phyloP scores from a whole-genome alignment of 2,113 vertebrate genomes.

The Crotalus viridis region DNA sequence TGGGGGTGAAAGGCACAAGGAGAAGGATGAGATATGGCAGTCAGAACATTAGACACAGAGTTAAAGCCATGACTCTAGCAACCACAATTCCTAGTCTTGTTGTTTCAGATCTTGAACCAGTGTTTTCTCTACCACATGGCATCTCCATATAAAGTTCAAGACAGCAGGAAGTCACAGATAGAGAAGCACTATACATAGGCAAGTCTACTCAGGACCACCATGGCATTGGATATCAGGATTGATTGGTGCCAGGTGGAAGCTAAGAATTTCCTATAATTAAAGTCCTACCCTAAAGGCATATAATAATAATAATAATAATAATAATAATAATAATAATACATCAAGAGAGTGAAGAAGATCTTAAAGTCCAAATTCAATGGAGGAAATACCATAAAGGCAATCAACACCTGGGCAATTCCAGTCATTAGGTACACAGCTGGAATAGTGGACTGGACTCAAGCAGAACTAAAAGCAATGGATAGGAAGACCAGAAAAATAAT shows the following conservation, averaged over 20 bases:
- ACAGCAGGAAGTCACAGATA: background rate
- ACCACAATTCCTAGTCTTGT: background rate
- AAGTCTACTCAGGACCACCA: background rate
- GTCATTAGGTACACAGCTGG: too few relatives aligned
- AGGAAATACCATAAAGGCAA: too few relatives aligned
- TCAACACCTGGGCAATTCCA: too few relatives aligned
- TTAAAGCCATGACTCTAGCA: background rate
- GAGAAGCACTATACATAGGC: background rate
- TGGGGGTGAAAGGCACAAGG: background rate
- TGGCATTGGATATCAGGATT: background rate
- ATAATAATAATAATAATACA: too few relatives aligned
- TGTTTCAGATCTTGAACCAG: background rate
- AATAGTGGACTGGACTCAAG: too few relatives aligned
- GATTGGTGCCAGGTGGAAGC: background rate
- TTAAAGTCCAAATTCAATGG: too few relatives aligned
- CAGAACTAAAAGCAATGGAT: too few relatives aligned
- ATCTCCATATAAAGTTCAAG: background rate
- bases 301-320: too few relatives aligned
- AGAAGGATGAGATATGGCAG: background rate
- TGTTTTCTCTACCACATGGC: background rate
- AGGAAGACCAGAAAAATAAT: too few relatives aligned
- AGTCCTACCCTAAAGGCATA: too few relatives aligned
- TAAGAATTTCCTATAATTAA: too few relatives aligned
- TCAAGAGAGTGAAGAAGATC: too few relatives aligned
- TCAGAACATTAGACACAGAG: background rate